Base-by-base conservation (phyloP, 1,140 invertebrate genomes). In the Habropoda laboriosa region DNA sequence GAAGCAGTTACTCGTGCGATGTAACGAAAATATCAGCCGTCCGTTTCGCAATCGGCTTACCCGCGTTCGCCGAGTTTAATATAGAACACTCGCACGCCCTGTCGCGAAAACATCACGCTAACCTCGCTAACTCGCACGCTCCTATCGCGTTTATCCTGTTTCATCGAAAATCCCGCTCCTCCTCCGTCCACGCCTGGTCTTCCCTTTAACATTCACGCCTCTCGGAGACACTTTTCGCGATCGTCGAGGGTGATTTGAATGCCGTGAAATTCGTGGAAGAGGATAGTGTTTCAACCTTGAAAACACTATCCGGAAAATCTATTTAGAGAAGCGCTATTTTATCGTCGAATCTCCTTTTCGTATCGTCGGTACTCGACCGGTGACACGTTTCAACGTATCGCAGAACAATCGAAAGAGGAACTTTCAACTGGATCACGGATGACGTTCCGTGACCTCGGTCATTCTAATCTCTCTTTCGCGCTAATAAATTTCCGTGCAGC, bases 1-100 rank as follows among this genome's bases (percentile, higher is more conserved):
- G 90, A 91, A 91, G 90, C 88, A 91, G 90, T 91, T 91, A 91
- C 87, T 91, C 89, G 89, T 89, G 79, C 88, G 89, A 90, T 87
- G 89, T 82, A 90, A 90, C 90, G 89, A 91, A 91, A 91, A 91
- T 91, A 91, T 91, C 89, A 90, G 72, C 85, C 86, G 87, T 75
- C 79, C 85, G 89, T 91, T 91, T 91, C 89, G 90, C 90, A 91
- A 91, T 91, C 86, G 88, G 71, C 80, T 83, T 88, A 86, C 87
- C 82, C 85, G 90, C 88, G 88, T 90, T 87, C 82, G 87, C 80
- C 83, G 80, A 81, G 89, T 91, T 91, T 91, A 91, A 90, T 91
- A 91, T 91, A 91, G 90, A 90, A 90, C 83, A 77, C 81, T 86
- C 81, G 87, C 88, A 77, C 80, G 81, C 76, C 81, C 81, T 82